phyloP scores from a whole-genome alignment of 2,888 invertebrate genomes.

The Busseola fusca region DNA sequence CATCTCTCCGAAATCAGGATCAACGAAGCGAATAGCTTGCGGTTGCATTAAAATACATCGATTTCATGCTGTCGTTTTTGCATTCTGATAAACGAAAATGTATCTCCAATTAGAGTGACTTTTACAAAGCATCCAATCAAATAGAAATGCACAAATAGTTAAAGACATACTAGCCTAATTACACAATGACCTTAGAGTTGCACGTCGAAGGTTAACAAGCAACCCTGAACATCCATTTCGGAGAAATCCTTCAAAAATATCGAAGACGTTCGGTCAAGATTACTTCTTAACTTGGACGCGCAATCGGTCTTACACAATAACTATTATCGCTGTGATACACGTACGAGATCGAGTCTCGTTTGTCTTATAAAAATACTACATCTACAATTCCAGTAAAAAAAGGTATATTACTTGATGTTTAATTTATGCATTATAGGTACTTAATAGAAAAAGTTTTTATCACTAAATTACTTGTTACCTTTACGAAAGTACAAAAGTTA shows the following conservation, averaged over 20 bases:
- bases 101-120: constrained; percentile 58
- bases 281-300: constrained; percentile 74
- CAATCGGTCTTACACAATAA: constrained; percentile 78
- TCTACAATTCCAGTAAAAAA: constrained; percentile 86
- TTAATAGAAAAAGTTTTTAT: constrained; percentile 85
- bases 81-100: constrained; percentile 44
- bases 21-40: constrained; percentile 46
- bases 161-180: constrained; percentile 78
- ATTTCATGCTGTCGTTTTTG: constrained; percentile 46
- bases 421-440: constrained; percentile 83
- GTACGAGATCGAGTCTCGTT: constrained; percentile 80
- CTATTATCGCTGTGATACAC: constrained; percentile 89
- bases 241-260: constrained; percentile 45
- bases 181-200: constrained; percentile 74
- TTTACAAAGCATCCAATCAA: constrained; percentile 80
- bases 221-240: constrained; percentile 63
- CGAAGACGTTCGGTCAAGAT: constrained; percentile 66
- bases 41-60: constrained; percentile 47
- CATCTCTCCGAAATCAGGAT: constrained; percentile 39
- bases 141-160: constrained; percentile 79
- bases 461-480: constrained; percentile 83
- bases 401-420: constrained; percentile 85
- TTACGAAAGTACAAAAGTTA: constrained; percentile 88
- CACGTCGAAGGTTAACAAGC: constrained; percentile 73
- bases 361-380: constrained; percentile 87